Evolutionary conservation across 2,113 vertebrate genomes (phyloP).

Genomic region (Sceloporus tristichus): DNA sequence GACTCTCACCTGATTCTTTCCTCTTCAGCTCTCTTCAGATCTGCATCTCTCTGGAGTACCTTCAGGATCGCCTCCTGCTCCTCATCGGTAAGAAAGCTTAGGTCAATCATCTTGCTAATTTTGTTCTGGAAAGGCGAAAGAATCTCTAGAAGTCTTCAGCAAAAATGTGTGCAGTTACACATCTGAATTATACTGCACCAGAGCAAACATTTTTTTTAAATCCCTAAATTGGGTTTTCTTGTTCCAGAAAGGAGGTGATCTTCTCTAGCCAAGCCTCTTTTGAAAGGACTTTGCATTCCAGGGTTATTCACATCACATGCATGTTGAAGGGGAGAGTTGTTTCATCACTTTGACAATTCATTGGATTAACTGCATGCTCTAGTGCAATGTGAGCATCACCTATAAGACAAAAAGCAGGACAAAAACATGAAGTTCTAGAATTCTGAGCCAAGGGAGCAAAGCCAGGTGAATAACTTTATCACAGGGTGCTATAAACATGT

Average conservation of each 20-base stretch:
- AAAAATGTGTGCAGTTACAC: background rate
- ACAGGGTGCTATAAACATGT: conserved; percentile 58
- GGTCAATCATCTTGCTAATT: conserved; percentile 88
- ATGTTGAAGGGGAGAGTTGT: background rate
- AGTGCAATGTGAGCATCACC: conserved; percentile 42
- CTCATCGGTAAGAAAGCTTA: conserved; percentile 91
- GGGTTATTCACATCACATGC: conserved; percentile 23
- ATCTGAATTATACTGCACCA: background rate
- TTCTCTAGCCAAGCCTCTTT: conserved; percentile 35
- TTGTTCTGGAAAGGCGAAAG: background rate
- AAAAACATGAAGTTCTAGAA: conserved; percentile 53
- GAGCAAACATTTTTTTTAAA: background rate
- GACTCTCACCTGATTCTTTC: conserved; percentile 86
- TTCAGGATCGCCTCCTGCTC: conserved; percentile 90
- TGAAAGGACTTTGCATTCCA: conserved; percentile 14
- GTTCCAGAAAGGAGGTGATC: background rate
- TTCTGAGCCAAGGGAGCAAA: conserved; percentile 44
- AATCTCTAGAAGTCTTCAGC: conserved; percentile 13
- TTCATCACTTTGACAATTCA: conserved; percentile 53
- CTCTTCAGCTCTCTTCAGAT: conserved; percentile 89
- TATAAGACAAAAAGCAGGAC: conserved; percentile 49
- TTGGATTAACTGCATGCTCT: conserved; percentile 23
- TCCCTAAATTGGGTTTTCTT: conserved; percentile 16
- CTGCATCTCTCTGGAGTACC: conserved; percentile 89
- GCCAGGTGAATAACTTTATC: conserved; percentile 40